A percentile compares a stretch with the other conserved stretches of the same genome.
Conservation (phyloP, 2,888 invertebrate species). For the Dicranocentrus wangi region DNA sequence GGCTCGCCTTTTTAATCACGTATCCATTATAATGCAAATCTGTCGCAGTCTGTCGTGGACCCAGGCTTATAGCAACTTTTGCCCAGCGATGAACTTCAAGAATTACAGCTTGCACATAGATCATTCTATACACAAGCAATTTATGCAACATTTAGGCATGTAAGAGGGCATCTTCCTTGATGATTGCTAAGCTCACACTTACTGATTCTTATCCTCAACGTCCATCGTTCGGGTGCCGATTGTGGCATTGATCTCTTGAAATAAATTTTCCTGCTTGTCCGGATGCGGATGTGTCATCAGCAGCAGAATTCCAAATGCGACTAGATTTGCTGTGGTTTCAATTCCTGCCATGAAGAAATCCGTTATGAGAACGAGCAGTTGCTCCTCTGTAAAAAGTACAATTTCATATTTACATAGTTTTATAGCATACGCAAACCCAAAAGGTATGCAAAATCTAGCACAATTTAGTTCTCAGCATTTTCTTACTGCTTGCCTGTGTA, state of each 20-base stretch:
- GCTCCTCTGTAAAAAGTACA: constrained; percentile 18
- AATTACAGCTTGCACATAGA: constrained; percentile 41
- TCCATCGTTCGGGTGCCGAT: background rate
- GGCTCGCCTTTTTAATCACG: background rate
- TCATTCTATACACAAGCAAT: constrained; percentile 28
- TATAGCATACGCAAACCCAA: background rate
- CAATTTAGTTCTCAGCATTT: constrained; percentile 10
- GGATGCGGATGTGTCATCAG: constrained; percentile 5
- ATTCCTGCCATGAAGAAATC: constrained; percentile 13
- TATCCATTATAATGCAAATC: constrained; percentile 16
- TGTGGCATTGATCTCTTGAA: background rate
- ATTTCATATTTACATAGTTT: background rate
- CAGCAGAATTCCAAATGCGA: constrained; percentile 3
- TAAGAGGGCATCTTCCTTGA: no score
- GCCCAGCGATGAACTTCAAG: constrained; percentile 30
- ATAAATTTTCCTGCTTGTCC: background rate
- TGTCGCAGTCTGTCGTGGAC: background rate
- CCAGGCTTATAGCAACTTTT: constrained; percentile 7
- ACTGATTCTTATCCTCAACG: constrained; percentile 1
- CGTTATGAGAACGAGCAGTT: background rate
- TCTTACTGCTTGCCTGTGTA: background rate
- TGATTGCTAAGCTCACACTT: no score
- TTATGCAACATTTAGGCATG: no score
- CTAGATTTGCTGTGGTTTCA: constrained; percentile 10
- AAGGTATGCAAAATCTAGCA: no score